Evolutionary conservation across 1,140 invertebrate species (phyloP), one percentile per base, ranked within the genome.

Genomic region (Leptinotarsa defecta): DNA sequence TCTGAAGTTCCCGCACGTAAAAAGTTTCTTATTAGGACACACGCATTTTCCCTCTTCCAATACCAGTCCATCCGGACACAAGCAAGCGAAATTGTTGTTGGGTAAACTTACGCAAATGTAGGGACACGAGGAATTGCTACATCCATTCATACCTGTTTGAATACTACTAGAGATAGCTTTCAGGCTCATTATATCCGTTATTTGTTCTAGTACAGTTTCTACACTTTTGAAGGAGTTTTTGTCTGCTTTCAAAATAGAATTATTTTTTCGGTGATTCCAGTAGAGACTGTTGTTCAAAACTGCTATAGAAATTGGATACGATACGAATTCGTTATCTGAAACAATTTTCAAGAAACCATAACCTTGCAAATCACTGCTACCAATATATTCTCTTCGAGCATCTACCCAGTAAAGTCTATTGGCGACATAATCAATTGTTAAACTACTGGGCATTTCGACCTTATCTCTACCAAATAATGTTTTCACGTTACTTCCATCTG

Each of bases 231-330:
- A 78, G 19, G 49, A 61, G 83, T 93, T 90, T 82, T 95, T 95
- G 81, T 95, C 92, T 1, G 93, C 92, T 3, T 90, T 88, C 77
- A 94, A 93, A 77, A 97, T 92, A 61, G 91, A 89, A 57, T 92
- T 91, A 48, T 89, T 89, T 78, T 91, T 94, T 92, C 95, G 95
- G 85, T 98, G 96, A 80, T 96, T 94, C 95, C 96, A 98, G 82
- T 95, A 98, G 87, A 98, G 92, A n/a, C 79, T 79, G 68, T 81
- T 83, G 84, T 96, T 96, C 79, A 94, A 92, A 0, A 96, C 91
- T 0, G 92, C 93, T 1, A 96, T 91, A 1, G 94, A 92, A 85
- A 96, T 96, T 4, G 95, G 95, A 89, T 96, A 94, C 0, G 90
- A 88, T 0, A 93, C 90, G 68, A 88, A 88, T 48, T 92, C 91